Evolutionary conservation across 2,888 invertebrate species (phyloP).

Genomic region (Lacanobia wlatinum): DNA sequence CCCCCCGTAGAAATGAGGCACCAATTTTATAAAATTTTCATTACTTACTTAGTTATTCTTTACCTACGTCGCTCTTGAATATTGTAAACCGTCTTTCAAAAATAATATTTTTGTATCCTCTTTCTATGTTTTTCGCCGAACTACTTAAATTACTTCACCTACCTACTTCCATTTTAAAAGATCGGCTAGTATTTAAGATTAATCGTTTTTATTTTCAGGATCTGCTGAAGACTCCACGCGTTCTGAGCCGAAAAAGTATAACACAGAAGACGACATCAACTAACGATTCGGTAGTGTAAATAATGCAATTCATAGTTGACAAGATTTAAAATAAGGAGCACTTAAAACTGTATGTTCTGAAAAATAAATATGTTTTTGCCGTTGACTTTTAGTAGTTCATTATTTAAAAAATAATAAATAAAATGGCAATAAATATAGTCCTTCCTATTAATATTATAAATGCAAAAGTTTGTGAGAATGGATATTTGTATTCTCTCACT

Average conservation of each 20-base stretch:
- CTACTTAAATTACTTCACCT: background rate
- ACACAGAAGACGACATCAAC: slow-evolving; percentile 32
- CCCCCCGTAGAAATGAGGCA: background rate
- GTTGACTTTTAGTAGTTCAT: background rate
- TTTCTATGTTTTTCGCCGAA: background rate
- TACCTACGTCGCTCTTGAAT: too few species aligned
- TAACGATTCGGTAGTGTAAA: slow-evolving; percentile 36
- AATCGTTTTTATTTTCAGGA: slow-evolving; percentile 68
- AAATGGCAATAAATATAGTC: background rate
- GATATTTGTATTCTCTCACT: too few species aligned
- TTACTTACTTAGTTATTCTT: background rate
- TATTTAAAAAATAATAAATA: background rate
- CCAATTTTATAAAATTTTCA: background rate
- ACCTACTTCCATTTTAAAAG: background rate
- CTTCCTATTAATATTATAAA: too few species aligned
- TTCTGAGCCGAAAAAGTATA: slow-evolving; percentile 42
- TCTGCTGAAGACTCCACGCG: slow-evolving; percentile 70
- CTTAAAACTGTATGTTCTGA: slow-evolving; percentile 14
- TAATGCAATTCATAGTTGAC: background rate
- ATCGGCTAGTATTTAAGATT: too few species aligned
- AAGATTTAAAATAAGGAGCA: background rate
- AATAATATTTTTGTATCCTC: background rate
- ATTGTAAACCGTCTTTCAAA: background rate
- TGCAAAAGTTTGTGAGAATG: too few species aligned
- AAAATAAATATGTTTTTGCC: slow-evolving; percentile 17